Base-by-base conservation (phyloP, 2,113 vertebrate genomes). In the Misgurnus anguillicaudatus region DNA sequence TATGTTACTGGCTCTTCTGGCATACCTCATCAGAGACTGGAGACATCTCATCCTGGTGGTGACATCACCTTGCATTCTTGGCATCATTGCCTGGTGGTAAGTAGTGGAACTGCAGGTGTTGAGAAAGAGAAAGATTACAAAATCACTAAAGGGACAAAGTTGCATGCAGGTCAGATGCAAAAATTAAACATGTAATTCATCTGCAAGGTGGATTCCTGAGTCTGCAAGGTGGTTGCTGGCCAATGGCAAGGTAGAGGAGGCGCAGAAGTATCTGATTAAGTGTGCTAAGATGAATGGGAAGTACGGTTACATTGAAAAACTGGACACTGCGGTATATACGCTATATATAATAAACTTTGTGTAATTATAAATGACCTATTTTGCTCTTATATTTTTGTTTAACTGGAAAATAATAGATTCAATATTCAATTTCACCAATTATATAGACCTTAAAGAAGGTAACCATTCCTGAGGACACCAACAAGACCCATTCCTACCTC, bases 11-110 rank as follows among this genome's bases (percentile, higher is more conserved):
- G 93, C 94, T 4, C 75, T 94, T 55, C 53, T 91, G 2, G 93
- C 94, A 0, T 97, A 92, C 83, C 11, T 91, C 81, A 91, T 97
- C 38, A 82, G 93, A 64, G 93, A 94, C 78, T 96, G 95, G 95
- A 91, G 91, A 60, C 93, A 94, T 86, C 90, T 97, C 14, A 78
- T 88, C n/a, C 88, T 96, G 47, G 87, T 89, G 0, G 93, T 91
- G 55, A 95, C 94, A 0, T 87, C 87, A 1, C 95, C 95, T 8
- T 95, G 92, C 58, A 75, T 90, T 10, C 86, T 80, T n/a, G 89
- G 92, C 82, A 88, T 94, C 21, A 0, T 92, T 82, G 88, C 88
- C 83, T 89, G 95, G 85, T 94, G 95, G 95, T 96, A 84, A 94
- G 94, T 78, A 8, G 5, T 38, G 45, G 47, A 68, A 62, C 17